Base-by-base conservation (phyloP, 64 coral and sea anemone species). In the Platygyra sinensis region DNA sequence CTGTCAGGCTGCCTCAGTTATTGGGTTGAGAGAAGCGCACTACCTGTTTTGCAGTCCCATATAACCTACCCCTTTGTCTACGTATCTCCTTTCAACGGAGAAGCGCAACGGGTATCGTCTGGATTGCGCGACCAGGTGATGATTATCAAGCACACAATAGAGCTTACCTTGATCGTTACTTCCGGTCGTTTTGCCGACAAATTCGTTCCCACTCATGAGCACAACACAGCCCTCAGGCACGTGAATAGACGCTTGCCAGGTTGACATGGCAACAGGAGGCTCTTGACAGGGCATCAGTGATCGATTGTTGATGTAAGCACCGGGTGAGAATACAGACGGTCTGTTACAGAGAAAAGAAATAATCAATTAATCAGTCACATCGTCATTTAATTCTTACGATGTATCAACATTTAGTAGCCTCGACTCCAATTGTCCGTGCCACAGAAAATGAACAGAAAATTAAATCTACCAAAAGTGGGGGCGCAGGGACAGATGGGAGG, bases 271-370 rank as follows among this genome's bases (percentile, higher is more conserved):
- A 95, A 98, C 65, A 19, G 96, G 96, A 28, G 96, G 96, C 75
- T 98, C 96, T 36, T 98, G 96, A 42, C 96, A 98, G 0, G 96
- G 96, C 96, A 98, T 98, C n/a, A 98, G 91, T 17, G 96, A 98
- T 31, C 96, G 96, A 82, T 98, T 98, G 87, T 98, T 98, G 77
- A 98, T 98, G 78, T 98, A 98, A 6, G 96, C 96, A 83, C 96
- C 96, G 31, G 96, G 96, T 4, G 96, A 98, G 77, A 90, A 98
- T 2, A 98, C 96, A 60, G 93, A 98, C 0, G 96, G 94, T 61
- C 96, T 98, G 54, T n/a, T 39, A 39, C 52, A 29, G 27, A 52
- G 31, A 80, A 75, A 79, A 36, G 10, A 69, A 69, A 2, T 27
- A 24, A 24, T 27, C 10, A 27, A 27, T 11, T 8, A 46, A 46